Conservation (phyloP, 2,888 invertebrate genomes). For the Melinaea menophilus region DNA sequence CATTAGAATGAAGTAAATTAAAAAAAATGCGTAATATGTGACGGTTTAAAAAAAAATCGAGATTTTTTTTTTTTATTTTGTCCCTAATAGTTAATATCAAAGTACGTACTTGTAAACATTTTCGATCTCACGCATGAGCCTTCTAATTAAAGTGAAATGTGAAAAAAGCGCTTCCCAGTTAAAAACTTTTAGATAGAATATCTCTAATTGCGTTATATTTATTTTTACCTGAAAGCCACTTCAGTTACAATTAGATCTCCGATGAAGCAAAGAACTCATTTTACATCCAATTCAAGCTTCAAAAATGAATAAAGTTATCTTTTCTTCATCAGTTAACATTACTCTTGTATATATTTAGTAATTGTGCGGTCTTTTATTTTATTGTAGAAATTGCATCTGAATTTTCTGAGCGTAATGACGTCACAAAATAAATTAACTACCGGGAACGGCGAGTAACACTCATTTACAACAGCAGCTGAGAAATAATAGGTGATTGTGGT, state of each 20-base stretch:
- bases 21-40: too few relatives aligned
- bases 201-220: slow-evolving; percentile 70
- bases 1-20: too few relatives aligned
- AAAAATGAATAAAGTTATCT: slow-evolving; percentile 15
- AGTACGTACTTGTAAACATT: too few relatives aligned
- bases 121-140: too few relatives aligned
- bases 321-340: slow-evolving; percentile 35
- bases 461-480: slow-evolving; percentile 1
- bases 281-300: slow-evolving; percentile 54
- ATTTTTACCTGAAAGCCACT: slow-evolving; percentile 67
- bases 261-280: slow-evolving; percentile 68
- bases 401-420: background rate
- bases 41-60: too few relatives aligned
- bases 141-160: too few relatives aligned
- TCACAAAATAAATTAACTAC: background rate
- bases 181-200: slow-evolving; percentile 32
- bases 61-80: too few relatives aligned
- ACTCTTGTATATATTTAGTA: too few relatives aligned
- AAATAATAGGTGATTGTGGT: slow-evolving; percentile 5
- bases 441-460: background rate
- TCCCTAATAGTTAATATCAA: too few relatives aligned
- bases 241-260: slow-evolving; percentile 67
- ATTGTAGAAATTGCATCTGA: background rate
- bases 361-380: background rate
- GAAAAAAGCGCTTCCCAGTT: background rate